Conservation (phyloP, 2,888 invertebrate species). For the Tetragonula carbonaria region DNA sequence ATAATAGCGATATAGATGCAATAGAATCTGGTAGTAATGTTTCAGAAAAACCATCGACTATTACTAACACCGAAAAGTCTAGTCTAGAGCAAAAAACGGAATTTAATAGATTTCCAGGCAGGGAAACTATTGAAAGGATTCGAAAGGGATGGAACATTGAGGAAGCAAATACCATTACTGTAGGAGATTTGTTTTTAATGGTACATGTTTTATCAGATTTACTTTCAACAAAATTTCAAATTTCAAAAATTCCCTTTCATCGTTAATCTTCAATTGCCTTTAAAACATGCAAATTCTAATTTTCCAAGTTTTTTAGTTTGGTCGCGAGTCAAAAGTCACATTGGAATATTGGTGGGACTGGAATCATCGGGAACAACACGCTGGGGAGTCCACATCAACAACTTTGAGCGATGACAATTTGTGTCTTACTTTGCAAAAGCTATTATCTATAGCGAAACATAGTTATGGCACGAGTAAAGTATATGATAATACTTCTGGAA, state of each 20-base stretch:
- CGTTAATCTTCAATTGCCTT: neutral
- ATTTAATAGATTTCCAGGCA: constrained; percentile 81
- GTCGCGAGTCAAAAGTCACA: constrained; percentile 89
- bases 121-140: constrained; percentile 82
- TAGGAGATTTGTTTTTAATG: constrained; percentile 96
- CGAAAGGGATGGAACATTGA: constrained; percentile 90
- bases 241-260: neutral
- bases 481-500: constrained; percentile 80
- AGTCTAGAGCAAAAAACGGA: constrained; percentile 68
- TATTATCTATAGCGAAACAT: constrained; percentile 84
- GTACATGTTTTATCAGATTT: constrained; percentile 81
- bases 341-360: constrained; percentile 93
- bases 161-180: constrained; percentile 91
- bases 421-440: constrained; percentile 81
- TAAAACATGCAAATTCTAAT: constrained; percentile 47
- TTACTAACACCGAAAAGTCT: constrained; percentile 67
- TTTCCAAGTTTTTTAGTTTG: constrained; percentile 86
- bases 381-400: constrained; percentile 49
- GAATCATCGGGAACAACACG: constrained; percentile 72
- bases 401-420: constrained; percentile 74
- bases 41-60: constrained; percentile 84
- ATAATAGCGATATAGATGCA: constrained; percentile 86
- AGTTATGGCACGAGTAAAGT: constrained; percentile 83
- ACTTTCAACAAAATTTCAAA: neutral
- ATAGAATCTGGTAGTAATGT: constrained; percentile 82